These are phyloP conservation scores for Nestor notabilis DNA, from an alignment of 2,113 vertebrate species.

Conservation along the genomic window DNA sequence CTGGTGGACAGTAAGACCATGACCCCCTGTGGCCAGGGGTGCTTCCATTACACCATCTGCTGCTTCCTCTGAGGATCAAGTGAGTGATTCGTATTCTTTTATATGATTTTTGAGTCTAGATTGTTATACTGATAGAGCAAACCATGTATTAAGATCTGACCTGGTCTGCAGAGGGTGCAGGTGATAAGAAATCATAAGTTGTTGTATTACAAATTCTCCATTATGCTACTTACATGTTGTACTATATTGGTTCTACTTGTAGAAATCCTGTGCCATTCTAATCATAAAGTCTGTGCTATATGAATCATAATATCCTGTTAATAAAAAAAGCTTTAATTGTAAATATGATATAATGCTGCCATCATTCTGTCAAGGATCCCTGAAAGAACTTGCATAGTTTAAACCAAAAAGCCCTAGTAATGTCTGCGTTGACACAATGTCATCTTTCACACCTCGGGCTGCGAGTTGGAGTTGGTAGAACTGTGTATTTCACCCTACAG, in stretches of 20 bases:
- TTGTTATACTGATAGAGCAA: neutral
- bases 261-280: neutral
- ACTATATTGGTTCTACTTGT: neutral
- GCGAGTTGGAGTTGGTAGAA: neutral
- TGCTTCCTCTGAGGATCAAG: neutral
- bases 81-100: neutral
- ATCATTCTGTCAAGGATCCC: neutral
- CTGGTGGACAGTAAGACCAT: neutral
- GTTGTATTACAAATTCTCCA: neutral
- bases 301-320: neutral
- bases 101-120: fast-evolving
- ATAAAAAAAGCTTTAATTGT: neutral
- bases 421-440: neutral
- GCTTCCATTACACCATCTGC: neutral
- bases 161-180: neutral
- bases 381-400: neutral
- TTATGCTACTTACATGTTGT: neutral
- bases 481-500: neutral
- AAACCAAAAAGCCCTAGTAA: neutral
- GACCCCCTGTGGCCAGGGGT: fast-evolving
- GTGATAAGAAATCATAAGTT: neutral
- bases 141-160: neutral
- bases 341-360: neutral
- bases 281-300: neutral
- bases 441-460: neutral